These are phyloP conservation scores for Trichonephila inaurata DNA, from an alignment of 1,140 invertebrate genomes.

Conservation along the genomic window DNA sequence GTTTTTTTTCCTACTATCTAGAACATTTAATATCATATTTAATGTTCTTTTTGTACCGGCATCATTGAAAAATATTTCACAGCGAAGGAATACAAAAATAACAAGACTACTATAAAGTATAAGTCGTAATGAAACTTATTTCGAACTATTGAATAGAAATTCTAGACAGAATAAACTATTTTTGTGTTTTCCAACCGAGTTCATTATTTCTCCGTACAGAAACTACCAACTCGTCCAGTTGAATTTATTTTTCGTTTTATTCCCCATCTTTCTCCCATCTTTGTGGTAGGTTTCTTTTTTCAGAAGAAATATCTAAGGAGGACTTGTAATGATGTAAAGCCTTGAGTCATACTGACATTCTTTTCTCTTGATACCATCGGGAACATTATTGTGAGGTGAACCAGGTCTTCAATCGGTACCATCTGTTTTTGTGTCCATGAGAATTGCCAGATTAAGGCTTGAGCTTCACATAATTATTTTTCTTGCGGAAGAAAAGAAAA, in stretches of 20 bases:
- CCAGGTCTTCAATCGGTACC: conserved; percentile 25
- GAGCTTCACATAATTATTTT: conserved; percentile 27
- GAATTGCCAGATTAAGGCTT: conserved; percentile 20
- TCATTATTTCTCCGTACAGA: neutral
- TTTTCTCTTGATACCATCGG: neutral
- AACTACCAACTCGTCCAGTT: neutral
- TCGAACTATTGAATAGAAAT: conserved; percentile 11
- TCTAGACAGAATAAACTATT: conserved; percentile 15
- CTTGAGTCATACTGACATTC: neutral
- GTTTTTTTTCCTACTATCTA: no score
- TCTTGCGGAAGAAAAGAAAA: neutral
- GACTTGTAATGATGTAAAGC: neutral
- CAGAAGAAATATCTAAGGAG: conserved; percentile 15
- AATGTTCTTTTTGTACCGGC: no score
- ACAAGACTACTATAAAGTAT: no score
- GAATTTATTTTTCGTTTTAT: neutral
- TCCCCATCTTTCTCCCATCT: neutral
- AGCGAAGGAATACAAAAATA: no score
- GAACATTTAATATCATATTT: no score
- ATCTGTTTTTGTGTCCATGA: conserved; percentile 34
- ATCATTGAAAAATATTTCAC: no score
- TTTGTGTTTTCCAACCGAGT: neutral
- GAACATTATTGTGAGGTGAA: conserved; percentile 8
- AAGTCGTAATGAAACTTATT: conserved; percentile 17
- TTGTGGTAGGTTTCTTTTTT: neutral